Base-by-base conservation (phyloP, 1,140 invertebrate species). In the Helicorthomorpha holstii region DNA sequence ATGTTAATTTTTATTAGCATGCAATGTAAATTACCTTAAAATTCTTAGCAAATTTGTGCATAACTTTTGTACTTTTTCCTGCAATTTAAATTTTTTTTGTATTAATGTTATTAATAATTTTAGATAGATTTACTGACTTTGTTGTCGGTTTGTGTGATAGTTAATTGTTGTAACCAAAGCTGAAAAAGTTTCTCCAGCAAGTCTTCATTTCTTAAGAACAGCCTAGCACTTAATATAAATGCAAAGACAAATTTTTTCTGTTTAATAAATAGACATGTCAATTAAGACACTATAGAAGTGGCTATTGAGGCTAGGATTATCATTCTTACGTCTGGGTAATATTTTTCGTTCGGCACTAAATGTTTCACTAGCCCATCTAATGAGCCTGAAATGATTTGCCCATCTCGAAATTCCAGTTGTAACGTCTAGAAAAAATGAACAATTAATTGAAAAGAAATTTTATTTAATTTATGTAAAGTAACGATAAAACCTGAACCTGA, bases 181-280 rank as follows among this genome's bases (percentile, higher is more conserved):
- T 81, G 78, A 57, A 82, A 85, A 3, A 93, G 79, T 67, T 85
- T 80, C 49, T 80, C 79, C 23, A 96, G 73, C 45, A 96, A 73
- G 63, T 93, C 87, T 69, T 94, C 83, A 0, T 91, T 90, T 60
- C 87, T 85, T 59, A 95, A 81, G 71, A 89, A 96, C 24, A 95
- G 76, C n/a, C 91, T 74, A 14, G 89, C 88, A 64, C 88, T 92
- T 27, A 96, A 74, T 51, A 97, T 75, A 70, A 95, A 93, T 54
- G 91, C 87, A 69, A 95, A n/a, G n/a, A 96, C 44, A 89, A 76
- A 73, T 88, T 94, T 24, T 82, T 81, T 58, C 85, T 77, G 63
- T 72, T 63, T 48, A 34, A 7, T 7, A 34, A 16, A 16, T 7
- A 34, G 16, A 34, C 16, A 34, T 34, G 7, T 7, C 7, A 34